Conservation (phyloP, 2,113 vertebrate genomes). For the Gorsachius goisagi region DNA sequence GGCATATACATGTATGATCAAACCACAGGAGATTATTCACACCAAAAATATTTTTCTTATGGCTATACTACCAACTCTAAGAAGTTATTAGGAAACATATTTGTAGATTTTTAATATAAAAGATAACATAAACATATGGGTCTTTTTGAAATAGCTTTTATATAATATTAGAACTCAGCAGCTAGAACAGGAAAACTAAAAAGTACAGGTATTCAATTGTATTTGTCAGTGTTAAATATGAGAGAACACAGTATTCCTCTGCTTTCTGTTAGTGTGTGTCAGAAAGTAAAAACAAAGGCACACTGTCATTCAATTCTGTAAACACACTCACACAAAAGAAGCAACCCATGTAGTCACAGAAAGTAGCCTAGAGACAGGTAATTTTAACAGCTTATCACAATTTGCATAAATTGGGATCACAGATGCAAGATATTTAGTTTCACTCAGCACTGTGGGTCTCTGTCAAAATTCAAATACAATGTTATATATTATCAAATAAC, state of each 20-base stretch:
- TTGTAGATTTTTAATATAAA: not conserved
- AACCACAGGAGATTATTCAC: not conserved
- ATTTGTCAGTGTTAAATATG: not conserved
- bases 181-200: not conserved
- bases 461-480: not conserved
- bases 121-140: not conserved
- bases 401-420: not conserved
- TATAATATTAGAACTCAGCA: not conserved
- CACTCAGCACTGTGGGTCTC: not conserved
- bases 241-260: not conserved
- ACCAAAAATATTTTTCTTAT: not conserved
- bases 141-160: not conserved
- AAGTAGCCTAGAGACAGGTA: not conserved
- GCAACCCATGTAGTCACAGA: not conserved
- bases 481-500: not conserved
- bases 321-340: not conserved
- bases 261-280: not conserved
- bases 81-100: not conserved
- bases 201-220: not conserved
- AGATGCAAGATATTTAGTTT: not conserved
- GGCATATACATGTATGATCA: not conserved
- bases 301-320: not conserved
- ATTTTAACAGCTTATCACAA: not conserved
- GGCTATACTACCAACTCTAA: not conserved
- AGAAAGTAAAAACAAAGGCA: not conserved